phyloP scores from a whole-genome alignment of 2,888 invertebrate genomes.

The Geotrupes spiniger region DNA sequence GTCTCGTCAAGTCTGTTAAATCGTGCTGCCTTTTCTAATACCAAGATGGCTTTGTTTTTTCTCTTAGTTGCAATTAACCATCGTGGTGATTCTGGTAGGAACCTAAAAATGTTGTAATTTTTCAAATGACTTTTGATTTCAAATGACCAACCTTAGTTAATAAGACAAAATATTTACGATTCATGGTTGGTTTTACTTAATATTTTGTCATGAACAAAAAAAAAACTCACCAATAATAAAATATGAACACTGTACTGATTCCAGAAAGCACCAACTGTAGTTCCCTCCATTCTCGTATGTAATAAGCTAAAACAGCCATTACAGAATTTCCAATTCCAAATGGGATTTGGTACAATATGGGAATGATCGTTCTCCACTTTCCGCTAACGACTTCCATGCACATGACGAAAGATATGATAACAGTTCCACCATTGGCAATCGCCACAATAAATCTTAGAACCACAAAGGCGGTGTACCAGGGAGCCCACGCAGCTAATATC shows the following conservation, averaged over 20 bases:
- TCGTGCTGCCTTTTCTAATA: conserved; percentile 43
- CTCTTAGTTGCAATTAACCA: conserved; percentile 60
- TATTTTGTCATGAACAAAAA: too few species aligned
- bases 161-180: too few species aligned
- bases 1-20: conserved; percentile 31
- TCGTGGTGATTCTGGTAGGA: conserved; percentile 61
- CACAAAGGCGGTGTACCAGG: conserved; percentile 57
- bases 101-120: too few species aligned
- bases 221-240: conserved; percentile 51
- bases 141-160: too few species aligned
- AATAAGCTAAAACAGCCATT: conserved; percentile 59
- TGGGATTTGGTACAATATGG: conserved; percentile 62
- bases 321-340: conserved; percentile 60
- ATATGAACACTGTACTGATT: conserved; percentile 53
- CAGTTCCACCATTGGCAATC: conserved; percentile 61
- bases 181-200: too few species aligned
- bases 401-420: conserved; percentile 64
- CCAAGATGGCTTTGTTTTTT: conserved; percentile 53
- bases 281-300: conserved; percentile 60
- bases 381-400: conserved; percentile 64
- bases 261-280: conserved; percentile 57
- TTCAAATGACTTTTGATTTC: too few species aligned
- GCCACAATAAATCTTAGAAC: conserved; percentile 57
- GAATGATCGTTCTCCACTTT: conserved; percentile 59
- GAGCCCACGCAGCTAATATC: conserved; percentile 54